Conservation (phyloP, 64 coral and sea anemone species). For the Anthopleura sola region DNA sequence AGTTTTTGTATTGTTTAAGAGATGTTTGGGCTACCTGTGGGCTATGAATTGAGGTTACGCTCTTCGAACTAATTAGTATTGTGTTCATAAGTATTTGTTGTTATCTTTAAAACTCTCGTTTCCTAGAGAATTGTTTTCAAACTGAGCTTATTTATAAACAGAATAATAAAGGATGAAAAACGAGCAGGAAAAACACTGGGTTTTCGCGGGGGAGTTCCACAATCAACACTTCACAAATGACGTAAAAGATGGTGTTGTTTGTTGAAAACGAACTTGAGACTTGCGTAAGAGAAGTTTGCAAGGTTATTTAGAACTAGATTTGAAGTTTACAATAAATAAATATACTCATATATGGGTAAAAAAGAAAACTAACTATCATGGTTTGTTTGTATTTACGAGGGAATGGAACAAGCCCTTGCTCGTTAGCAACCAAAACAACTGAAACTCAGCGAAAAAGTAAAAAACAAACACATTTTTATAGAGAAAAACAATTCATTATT, state of each 20-base stretch:
- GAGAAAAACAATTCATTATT: too few relatives aligned
- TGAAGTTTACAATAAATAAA: background rate
- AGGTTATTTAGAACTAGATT: background rate
- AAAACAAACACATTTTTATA: too few relatives aligned
- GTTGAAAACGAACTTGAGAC: background rate
- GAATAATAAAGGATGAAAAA: background rate
- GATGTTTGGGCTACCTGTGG: background rate
- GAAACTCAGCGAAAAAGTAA: too few relatives aligned
- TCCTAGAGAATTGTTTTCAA: background rate
- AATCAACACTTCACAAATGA: slow-evolving; percentile 1
- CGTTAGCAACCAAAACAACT: too few relatives aligned
- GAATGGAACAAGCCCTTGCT: too few relatives aligned
- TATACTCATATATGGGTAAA: too few relatives aligned
- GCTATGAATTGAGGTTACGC: background rate
- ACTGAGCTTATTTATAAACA: background rate
- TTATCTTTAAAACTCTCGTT: background rate
- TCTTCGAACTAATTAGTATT: background rate
- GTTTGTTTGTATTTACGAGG: too few relatives aligned
- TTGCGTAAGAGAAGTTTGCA: background rate
- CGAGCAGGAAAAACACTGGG: background rate
- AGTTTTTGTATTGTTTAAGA: background rate
- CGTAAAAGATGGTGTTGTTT: background rate
- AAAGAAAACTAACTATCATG: too few relatives aligned
- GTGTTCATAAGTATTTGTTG: background rate
- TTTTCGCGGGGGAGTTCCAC: background rate